phyloP scores from a whole-genome alignment of 2,888 invertebrate genomes.

The Corythucha ciliata region DNA sequence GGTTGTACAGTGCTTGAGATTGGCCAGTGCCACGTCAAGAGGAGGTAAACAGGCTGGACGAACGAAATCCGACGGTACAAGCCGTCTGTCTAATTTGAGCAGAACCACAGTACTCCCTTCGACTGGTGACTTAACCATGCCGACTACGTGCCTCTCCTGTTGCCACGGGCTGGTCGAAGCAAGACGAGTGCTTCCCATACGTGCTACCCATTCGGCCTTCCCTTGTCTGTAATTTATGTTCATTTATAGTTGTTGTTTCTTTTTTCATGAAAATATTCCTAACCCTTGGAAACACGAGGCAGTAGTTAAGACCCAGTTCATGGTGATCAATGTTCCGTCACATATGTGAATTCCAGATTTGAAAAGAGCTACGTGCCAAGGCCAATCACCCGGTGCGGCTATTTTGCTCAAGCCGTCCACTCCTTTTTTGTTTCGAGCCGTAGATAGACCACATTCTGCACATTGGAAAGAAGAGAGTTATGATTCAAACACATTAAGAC shows the following conservation, averaged over 20 bases:
- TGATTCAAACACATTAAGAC: background rate
- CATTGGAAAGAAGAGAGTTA: background rate
- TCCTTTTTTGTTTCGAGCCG: slow-evolving; percentile 44
- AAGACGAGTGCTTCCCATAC: slow-evolving; percentile 65
- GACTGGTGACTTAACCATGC: slow-evolving; percentile 80
- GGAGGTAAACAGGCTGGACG: slow-evolving; percentile 72
- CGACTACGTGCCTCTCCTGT: slow-evolving; percentile 69
- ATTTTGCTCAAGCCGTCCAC: slow-evolving; percentile 54
- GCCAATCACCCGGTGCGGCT: slow-evolving; percentile 77
- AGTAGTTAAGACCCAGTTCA: slow-evolving; percentile 76
- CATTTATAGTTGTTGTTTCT: background rate
- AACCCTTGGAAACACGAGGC: slow-evolving; percentile 72
- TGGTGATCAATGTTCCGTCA: slow-evolving; percentile 73
- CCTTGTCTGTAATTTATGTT: slow-evolving; percentile 52
- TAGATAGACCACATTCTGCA: slow-evolving; percentile 62
- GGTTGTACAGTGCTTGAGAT: slow-evolving; percentile 59
- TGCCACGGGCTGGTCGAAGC: slow-evolving; percentile 79
- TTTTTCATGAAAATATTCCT: slow-evolving; percentile 20
- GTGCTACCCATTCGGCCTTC: slow-evolving; percentile 76
- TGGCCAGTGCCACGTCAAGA: slow-evolving; percentile 43
- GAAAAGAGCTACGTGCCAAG: slow-evolving; percentile 79
- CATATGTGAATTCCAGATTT: slow-evolving; percentile 79
- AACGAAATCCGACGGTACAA: slow-evolving; percentile 69
- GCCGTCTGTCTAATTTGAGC: slow-evolving; percentile 65
- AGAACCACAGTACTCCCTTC: slow-evolving; percentile 79